These are phyloP conservation scores for Hirtodrosophila histrioides DNA, from an alignment of 2,888 invertebrate genomes.

Conservation along the genomic window DNA sequence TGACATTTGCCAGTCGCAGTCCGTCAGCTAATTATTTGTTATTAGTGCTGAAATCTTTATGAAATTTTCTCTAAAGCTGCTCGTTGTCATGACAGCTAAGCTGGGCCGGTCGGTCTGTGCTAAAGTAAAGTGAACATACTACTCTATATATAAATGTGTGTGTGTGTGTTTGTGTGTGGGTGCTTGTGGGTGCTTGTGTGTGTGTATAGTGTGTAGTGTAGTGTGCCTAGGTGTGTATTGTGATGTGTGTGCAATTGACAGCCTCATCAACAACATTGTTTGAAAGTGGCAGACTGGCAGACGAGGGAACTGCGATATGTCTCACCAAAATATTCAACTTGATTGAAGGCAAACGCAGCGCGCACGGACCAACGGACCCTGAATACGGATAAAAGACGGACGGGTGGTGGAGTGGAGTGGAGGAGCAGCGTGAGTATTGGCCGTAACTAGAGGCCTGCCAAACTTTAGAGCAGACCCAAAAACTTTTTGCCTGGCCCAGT, in stretches of 20 bases:
- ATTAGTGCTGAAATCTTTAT: conserved; percentile 76
- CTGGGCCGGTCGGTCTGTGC: conserved; percentile 38
- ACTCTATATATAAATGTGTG: conserved; percentile 11
- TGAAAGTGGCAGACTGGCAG: conserved; percentile 61
- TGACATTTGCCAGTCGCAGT: conserved; percentile 60
- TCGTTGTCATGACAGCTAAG: conserved; percentile 54
- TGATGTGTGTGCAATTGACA: conserved; percentile 59
- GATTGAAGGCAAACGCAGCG: conserved; percentile 71
- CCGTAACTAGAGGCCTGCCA: conserved; percentile 47
- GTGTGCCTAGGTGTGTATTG: conserved; percentile 8
- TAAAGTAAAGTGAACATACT: conserved; percentile 1
- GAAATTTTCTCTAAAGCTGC: conserved; percentile 52
- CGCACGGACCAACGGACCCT: conserved; percentile 14
- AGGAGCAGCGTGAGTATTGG: background rate
- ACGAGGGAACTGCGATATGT: conserved; percentile 51
- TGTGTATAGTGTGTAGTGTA: background rate
- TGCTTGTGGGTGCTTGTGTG: too few species aligned
- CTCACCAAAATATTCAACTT: conserved; percentile 52
- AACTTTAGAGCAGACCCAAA: conserved; percentile 68
- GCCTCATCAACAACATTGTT: conserved; percentile 75
- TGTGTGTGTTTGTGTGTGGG: conserved; percentile 11
- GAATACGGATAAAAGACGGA: conserved; percentile 23
- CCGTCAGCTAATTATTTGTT: conserved; percentile 74
- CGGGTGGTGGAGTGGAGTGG: background rate
- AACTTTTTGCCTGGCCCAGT: conserved; percentile 55